Percentiles rank a stretch among this genome's conserved stretches.
Evolutionary conservation across 2,888 invertebrate species (phyloP).

Genomic region (Himalopsyche tibetana): DNA sequence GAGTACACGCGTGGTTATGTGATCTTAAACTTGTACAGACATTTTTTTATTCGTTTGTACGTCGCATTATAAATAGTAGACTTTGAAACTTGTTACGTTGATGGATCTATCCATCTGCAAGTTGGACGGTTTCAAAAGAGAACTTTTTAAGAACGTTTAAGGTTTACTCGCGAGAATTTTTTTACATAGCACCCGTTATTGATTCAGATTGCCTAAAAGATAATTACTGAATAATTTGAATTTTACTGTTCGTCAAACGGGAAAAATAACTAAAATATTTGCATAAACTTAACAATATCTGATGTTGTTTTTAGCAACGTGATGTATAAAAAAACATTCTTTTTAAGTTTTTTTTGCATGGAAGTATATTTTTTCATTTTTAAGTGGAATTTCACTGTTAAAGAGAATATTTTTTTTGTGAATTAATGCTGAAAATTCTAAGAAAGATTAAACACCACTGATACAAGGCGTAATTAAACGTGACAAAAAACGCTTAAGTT

Average conservation of each 20-base stretch:
- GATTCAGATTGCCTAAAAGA: conserved; percentile 33
- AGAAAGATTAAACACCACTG: too few relatives aligned
- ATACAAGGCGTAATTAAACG: too few relatives aligned
- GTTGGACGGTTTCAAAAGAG: conserved; percentile 27
- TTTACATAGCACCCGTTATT: neutral
- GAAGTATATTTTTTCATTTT: too few relatives aligned
- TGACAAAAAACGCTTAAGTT: too few relatives aligned
- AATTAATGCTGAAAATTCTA: too few relatives aligned
- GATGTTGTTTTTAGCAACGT: neutral
- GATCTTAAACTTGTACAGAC: too few relatives aligned
- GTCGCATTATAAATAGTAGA: neutral
- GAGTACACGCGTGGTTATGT: too few relatives aligned
- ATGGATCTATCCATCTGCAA: conserved; percentile 40
- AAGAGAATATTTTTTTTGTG: too few relatives aligned
- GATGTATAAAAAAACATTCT: neutral
- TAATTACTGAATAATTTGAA: conserved; percentile 36
- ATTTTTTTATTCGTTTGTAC: neutral
- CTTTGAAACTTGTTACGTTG: conserved; percentile 42
- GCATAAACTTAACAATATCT: conserved; percentile 27
- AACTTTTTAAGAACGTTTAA: conserved; percentile 12
- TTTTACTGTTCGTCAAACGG: neutral
- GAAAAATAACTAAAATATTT: neutral
- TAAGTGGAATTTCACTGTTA: too few relatives aligned
- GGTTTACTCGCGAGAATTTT: conserved; percentile 11
- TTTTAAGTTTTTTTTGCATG: neutral